Conservation (phyloP, 1,140 invertebrate genomes). For the Magallana angulata region DNA sequence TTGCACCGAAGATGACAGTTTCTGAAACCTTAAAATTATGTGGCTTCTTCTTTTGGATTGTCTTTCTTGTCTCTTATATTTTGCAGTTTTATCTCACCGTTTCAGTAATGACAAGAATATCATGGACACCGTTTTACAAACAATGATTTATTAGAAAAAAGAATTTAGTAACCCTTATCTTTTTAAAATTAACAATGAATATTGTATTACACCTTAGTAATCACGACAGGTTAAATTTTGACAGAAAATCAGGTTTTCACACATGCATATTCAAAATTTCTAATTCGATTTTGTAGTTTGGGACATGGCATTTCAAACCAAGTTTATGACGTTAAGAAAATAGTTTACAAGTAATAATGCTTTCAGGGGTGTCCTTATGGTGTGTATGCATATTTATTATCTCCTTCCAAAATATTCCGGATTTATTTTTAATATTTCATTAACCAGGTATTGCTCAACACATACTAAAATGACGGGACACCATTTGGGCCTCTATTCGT, state of each 20-base stretch:
- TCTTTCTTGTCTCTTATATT: constrained; percentile 10
- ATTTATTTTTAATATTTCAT: not conserved
- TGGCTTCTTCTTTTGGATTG: not conserved
- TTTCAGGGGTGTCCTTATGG: constrained; percentile 3
- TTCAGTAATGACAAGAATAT: constrained; percentile 1
- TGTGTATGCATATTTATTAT: constrained; percentile 5
- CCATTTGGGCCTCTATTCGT: too few relatives aligned
- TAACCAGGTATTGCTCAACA: too few relatives aligned
- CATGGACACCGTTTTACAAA: not conserved
- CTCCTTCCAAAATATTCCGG: not conserved
- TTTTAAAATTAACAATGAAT: constrained; percentile 1
- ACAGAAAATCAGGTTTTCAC: constrained; percentile 1
- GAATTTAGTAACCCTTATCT: not conserved
- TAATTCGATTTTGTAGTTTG: not conserved
- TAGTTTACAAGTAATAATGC: not conserved
- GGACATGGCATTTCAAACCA: not conserved
- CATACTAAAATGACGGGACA: too few relatives aligned
- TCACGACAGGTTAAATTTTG: not conserved
- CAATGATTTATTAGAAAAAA: constrained; percentile 6
- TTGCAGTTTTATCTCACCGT: too few relatives aligned
- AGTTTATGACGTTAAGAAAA: not conserved
- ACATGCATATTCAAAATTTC: not conserved
- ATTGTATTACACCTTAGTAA: not conserved
- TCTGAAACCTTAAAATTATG: not conserved
- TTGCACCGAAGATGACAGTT: not conserved